A percentile compares a stretch with the other conserved stretches of the same genome.
Evolutionary conservation across 2,797 vertebrate genomes (phyloP).

Genomic region (Petrocephalus sullivani): DNA sequence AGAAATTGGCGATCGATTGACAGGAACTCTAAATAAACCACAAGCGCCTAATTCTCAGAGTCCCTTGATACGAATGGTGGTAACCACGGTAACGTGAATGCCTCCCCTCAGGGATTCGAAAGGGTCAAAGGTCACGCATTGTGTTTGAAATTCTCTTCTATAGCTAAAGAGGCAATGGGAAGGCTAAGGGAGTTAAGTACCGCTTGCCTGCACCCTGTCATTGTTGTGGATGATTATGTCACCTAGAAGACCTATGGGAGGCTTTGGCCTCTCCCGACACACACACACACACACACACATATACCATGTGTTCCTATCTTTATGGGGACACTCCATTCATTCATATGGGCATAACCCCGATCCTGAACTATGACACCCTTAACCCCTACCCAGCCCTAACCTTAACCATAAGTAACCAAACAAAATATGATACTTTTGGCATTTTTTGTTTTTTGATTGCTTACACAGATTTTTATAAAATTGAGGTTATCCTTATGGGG

Average conservation of each 20-base stretch:
- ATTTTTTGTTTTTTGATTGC: too few species aligned
- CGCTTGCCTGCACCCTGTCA: not conserved
- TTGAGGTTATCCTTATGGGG: too few species aligned
- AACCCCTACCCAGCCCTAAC: too few species aligned
- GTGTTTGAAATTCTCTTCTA: not conserved
- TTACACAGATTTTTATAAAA: too few species aligned
- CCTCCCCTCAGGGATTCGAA: not conserved
- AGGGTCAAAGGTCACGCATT: not conserved
- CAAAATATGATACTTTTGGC: too few species aligned
- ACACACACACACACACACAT: not conserved
- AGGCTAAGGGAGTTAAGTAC: not conserved
- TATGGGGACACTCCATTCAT: too few species aligned
- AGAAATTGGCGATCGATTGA: not conserved
- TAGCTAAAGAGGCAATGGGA: too few species aligned
- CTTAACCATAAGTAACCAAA: too few species aligned
- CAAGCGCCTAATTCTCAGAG: not conserved
- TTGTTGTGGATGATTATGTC: not conserved
- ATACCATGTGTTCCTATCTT: too few species aligned
- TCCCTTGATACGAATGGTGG: not conserved
- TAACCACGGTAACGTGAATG: not conserved
- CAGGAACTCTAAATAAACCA: not conserved
- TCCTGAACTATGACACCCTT: too few species aligned
- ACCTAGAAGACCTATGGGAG: not conserved
- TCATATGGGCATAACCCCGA: too few species aligned
- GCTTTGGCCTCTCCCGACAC: not conserved